These are phyloP conservation scores for Eueremaeus valkanovi DNA, from an alignment of 2,888 invertebrate genomes.

Conservation along the genomic window DNA sequence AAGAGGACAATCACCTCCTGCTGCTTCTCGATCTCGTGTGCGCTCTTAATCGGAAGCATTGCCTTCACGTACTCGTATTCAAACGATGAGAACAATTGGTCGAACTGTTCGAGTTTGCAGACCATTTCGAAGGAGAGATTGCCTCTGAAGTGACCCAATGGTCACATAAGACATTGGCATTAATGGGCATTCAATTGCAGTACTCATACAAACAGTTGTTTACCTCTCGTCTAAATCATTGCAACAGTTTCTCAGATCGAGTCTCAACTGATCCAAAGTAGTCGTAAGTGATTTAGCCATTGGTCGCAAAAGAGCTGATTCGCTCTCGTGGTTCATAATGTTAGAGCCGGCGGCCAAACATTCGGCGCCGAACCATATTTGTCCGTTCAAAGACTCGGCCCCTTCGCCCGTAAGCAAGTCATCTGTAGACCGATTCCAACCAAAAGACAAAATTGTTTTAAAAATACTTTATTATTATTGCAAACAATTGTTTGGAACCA, in stretches of 20 bases:
- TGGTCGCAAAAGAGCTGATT: constrained; percentile 93
- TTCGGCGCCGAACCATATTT: constrained; percentile 99
- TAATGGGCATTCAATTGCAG: neutral
- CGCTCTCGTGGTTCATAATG: constrained; percentile 93
- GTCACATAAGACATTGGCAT: constrained; percentile 12
- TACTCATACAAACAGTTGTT: too few relatives aligned
- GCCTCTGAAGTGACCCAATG: neutral
- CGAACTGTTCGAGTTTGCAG: constrained; percentile 66
- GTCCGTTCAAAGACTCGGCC: constrained; percentile 89
- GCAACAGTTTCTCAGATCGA: constrained; percentile 64
- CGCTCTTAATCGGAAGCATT: constrained; percentile 97
- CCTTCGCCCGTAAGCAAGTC: constrained; percentile 74
- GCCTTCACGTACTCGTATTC: constrained; percentile 94
- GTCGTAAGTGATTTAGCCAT: constrained; percentile 94
- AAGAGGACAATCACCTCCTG: constrained; percentile 95
- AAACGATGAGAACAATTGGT: constrained; percentile 92
- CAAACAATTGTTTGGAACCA: too few relatives aligned
- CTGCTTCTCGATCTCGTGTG: constrained; percentile 91
- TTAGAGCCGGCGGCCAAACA: constrained; percentile 97
- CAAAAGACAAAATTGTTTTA: too few relatives aligned
- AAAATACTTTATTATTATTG: too few relatives aligned
- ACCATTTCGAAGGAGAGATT: constrained; percentile 41
- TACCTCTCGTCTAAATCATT: constrained; percentile 41
- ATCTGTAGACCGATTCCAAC: constrained; percentile 56
- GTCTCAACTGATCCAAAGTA: constrained; percentile 86